Conservation (phyloP, 2,888 invertebrate species). For the Cataglyphis rosenhaueri region DNA sequence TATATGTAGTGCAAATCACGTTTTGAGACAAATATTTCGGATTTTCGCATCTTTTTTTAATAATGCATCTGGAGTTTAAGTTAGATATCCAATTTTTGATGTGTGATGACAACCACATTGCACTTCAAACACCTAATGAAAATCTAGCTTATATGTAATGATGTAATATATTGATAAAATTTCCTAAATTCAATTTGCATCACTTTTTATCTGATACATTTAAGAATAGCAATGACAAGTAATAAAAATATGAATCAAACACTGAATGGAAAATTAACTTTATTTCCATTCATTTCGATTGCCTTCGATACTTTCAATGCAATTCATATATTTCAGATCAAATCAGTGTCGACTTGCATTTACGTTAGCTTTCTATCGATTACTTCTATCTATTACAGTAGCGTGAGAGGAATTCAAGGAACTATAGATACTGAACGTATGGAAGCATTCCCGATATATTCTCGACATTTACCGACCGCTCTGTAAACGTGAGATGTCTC, state of each 20-base stretch:
- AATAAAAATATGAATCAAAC: neutral
- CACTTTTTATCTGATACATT: neutral
- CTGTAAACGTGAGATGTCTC: conserved; percentile 82
- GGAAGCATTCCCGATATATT: conserved; percentile 73
- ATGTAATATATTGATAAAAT: conserved; percentile 14
- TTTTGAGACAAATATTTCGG: neutral
- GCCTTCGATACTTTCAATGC: neutral
- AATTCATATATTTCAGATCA: conserved; percentile 1
- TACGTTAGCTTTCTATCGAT: neutral
- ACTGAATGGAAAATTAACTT: neutral
- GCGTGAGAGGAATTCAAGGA: conserved; percentile 17
- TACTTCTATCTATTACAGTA: neutral
- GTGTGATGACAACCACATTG: neutral
- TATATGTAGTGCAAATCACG: neutral
- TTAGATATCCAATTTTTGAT: neutral
- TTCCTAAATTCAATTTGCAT: neutral
- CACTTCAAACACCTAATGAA: neutral
- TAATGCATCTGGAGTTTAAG: neutral
- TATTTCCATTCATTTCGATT: neutral
- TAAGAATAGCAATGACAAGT: neutral
- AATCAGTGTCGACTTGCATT: neutral
- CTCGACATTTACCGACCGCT: conserved; percentile 82
- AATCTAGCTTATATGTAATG: neutral
- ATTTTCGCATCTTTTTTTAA: neutral
- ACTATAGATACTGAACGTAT: neutral